A percentile compares a stretch with the other conserved stretches of the same genome.
Evolutionary conservation across 1,140 invertebrate species (phyloP).

Genomic region (Drosophila albomicans): DNA sequence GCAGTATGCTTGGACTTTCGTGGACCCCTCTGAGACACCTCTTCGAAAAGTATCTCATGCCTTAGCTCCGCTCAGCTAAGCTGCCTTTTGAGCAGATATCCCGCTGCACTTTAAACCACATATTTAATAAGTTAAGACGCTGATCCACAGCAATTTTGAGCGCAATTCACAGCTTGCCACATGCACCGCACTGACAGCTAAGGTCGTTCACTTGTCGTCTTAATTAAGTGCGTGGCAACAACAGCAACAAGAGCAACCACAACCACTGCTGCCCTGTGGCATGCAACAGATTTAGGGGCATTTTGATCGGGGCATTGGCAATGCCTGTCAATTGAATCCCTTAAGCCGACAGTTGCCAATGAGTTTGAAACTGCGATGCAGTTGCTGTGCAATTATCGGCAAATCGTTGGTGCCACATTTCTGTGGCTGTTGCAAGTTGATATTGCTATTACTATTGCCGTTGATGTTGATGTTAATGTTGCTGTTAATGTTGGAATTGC

Average conservation of each 20-base stretch:
- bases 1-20: too few species aligned
- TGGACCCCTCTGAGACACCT: background rate
- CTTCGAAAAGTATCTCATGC: conserved; percentile 6
- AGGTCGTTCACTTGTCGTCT: conserved; percentile 82
- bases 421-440: conserved; percentile 10
- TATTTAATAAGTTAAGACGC: conserved; percentile 66
- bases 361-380: conserved; percentile 35
- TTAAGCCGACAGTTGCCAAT: conserved; percentile 66
- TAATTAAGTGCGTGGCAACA: conserved; percentile 69
- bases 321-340: conserved; percentile 71
- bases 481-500: conserved; percentile 6
- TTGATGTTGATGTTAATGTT: background rate
- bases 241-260: conserved; percentile 10
- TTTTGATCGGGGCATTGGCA: conserved; percentile 70
- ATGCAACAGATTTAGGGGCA: conserved; percentile 57
- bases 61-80: too few species aligned
- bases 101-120: conserved; percentile 35
- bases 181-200: conserved; percentile 59
- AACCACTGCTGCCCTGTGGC: conserved; percentile 5
- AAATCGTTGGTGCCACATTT: conserved; percentile 42
- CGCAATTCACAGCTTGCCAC: conserved; percentile 5
- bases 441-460: conserved; percentile 2
- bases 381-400: conserved; percentile 65
- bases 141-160: conserved; percentile 39
- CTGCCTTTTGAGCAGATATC: background rate